Evolutionary conservation across 2,797 vertebrate genomes (phyloP).

Genomic region (Thamnophis elegans): DNA sequence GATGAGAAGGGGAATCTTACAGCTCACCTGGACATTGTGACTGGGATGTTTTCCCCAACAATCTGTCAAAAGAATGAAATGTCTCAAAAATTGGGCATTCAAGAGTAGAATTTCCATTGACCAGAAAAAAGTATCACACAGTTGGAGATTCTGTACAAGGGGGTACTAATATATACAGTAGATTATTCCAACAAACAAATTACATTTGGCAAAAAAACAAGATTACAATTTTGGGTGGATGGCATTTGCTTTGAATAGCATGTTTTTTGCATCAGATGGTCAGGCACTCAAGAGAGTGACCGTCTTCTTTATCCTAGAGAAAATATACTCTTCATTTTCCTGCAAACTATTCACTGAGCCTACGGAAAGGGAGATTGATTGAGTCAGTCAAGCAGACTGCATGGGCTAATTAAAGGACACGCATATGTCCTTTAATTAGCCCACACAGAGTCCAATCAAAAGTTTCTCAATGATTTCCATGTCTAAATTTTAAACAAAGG

Average conservation of each 20-base stretch:
- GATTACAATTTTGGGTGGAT: background rate
- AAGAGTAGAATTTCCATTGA: background rate
- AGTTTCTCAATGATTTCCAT: background rate
- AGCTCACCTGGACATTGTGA: background rate
- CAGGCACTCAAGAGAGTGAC: no score
- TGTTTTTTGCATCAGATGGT: background rate
- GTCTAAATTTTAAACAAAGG: background rate
- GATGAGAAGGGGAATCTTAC: background rate
- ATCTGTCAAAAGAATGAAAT: background rate
- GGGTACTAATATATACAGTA: background rate
- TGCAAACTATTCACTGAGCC: background rate
- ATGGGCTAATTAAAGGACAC: no score
- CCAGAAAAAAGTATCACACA: background rate
- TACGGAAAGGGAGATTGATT: background rate
- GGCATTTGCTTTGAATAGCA: background rate
- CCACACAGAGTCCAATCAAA: background rate
- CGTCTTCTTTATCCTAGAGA: background rate
- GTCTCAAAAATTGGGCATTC: background rate
- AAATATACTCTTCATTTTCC: background rate
- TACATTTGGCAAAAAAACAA: no score
- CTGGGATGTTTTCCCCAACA: background rate
- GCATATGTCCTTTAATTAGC: no score
- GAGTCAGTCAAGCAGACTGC: background rate
- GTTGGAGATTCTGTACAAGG: background rate
- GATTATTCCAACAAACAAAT: no score